Base-by-base conservation (phyloP, 2,113 vertebrate species). In the Furnarius figulus region DNA sequence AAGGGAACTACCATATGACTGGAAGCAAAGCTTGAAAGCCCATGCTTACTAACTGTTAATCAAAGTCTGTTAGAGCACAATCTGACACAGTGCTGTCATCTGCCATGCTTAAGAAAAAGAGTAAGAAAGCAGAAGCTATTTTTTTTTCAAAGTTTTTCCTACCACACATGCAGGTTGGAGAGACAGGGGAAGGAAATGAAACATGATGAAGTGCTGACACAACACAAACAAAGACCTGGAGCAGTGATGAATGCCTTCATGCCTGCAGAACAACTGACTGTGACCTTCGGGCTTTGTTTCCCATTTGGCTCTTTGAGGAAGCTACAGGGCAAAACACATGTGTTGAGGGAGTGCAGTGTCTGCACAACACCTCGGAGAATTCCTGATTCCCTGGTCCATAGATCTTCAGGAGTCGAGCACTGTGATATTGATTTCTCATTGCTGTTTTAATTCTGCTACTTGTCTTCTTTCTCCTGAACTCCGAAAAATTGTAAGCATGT, bases 391-490 rank as follows among this genome's bases (percentile, higher is more conserved):
- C 62, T 55, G 2, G 25, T 61, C 56, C 58, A 70, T 62, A 68
- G 61, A 67, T 89, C 50, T 88, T 47, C 1, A 2, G 49, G 44
- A 87, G 10, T 25, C 50, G 30, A 76, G 37, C 52, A 70, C 27
- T 71, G 23, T 61, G 37, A 50, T 75, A 93, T 37, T 93, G 79
- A 92, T 93, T 95, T 86, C 52, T 84, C 73, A 82, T 42, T 53
- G 40, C 19, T 74, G 33, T 66, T 88, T 89, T 79, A 82, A 90
- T 83, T 94, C 77, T 62, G 65, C 10, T 67, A 24, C 70, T 63
- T 89, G 39, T 68, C 35, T 77, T 74, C 52, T 78, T 82, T 63
- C 52, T 63, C 44, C n/a, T 49, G 58, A 82, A 56, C n/a, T 67
- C 39, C 12, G 7, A 76, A 90, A 91, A 90, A 66, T 40, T 15